Percentiles rank a stretch among this genome's conserved stretches.
Evolutionary conservation across 2,888 invertebrate genomes (phyloP).

Genomic region (Diaphora mendica): DNA sequence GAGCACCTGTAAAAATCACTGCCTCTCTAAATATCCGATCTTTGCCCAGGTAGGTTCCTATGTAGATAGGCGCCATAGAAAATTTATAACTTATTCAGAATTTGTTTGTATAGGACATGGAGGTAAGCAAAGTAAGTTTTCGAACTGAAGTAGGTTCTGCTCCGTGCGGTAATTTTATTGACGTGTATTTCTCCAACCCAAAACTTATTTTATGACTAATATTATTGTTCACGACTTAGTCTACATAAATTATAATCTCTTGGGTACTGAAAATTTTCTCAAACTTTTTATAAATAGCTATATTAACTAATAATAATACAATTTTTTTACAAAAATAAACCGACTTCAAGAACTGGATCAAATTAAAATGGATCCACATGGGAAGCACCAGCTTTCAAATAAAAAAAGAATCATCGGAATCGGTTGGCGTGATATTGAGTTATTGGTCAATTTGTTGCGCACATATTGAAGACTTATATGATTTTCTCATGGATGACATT

Average conservation of each 20-base stretch:
- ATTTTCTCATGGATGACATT: too few relatives aligned
- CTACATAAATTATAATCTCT: neutral
- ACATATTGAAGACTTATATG: too few relatives aligned
- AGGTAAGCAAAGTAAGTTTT: slow-evolving; percentile 41
- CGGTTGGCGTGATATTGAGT: too few relatives aligned
- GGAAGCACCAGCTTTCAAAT: too few relatives aligned
- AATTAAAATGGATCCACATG: too few relatives aligned
- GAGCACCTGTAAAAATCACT: neutral
- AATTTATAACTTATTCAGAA: slow-evolving; percentile 41
- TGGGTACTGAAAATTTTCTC: neutral
- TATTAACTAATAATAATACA: neutral
- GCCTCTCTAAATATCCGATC: neutral
- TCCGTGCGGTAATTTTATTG: slow-evolving; percentile 30
- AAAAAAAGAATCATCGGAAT: too few relatives aligned
- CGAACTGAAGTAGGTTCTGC: slow-evolving; percentile 18
- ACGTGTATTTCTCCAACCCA: slow-evolving; percentile 16
- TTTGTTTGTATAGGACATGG: slow-evolving; percentile 44
- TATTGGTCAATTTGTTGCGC: too few relatives aligned
- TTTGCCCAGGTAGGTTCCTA: neutral
- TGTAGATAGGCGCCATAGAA: slow-evolving; percentile 1
- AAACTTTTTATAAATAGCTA: neutral
- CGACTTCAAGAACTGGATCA: too few relatives aligned
- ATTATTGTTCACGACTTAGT: neutral
- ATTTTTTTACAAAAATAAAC: too few relatives aligned
- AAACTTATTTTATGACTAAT: slow-evolving; percentile 9